Evolutionary conservation across 2,797 vertebrate species (phyloP).

Genomic region (Austrolebias charrua): DNA sequence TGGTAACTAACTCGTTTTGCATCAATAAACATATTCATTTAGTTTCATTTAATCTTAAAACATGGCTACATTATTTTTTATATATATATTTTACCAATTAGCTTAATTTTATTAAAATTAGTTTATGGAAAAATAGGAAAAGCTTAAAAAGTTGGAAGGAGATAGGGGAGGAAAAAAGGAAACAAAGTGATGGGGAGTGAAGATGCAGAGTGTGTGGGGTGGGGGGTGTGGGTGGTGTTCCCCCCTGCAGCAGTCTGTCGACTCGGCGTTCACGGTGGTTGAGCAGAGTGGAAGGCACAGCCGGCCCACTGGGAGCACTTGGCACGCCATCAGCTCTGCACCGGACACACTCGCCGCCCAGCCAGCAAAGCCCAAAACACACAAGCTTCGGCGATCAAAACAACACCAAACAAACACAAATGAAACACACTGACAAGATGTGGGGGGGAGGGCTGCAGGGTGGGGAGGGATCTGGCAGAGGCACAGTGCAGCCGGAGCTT

Average conservation of each 20-base stretch:
- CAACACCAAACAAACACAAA: slow-evolving; percentile 80
- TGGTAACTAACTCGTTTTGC: slow-evolving; percentile 1
- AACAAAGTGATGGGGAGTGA: slow-evolving; percentile 28
- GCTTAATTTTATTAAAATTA: slow-evolving; percentile 1
- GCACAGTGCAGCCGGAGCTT: slow-evolving; percentile 23
- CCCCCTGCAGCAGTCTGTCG: slow-evolving; percentile 77
- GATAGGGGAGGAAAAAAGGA: neutral
- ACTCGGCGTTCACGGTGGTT: slow-evolving; percentile 77
- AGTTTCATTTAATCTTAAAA: neutral
- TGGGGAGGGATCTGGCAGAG: slow-evolving; percentile 5
- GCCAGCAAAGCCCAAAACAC: slow-evolving; percentile 77
- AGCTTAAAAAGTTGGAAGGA: slow-evolving; percentile 1
- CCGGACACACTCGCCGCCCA: slow-evolving; percentile 66
- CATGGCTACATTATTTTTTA: neutral
- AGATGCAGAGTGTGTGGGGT: slow-evolving; percentile 28
- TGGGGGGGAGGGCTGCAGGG: neutral
- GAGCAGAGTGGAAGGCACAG: slow-evolving; percentile 79
- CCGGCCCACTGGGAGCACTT: slow-evolving; percentile 77
- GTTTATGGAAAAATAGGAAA: neutral
- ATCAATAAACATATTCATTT: neutral
- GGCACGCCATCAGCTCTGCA: slow-evolving; percentile 81
- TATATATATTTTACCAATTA: too few species aligned
- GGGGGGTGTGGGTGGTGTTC: slow-evolving; percentile 54
- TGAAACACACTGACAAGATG: slow-evolving; percentile 65
- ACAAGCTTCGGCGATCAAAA: slow-evolving; percentile 77